phyloP scores from a whole-genome alignment of 1,140 invertebrate genomes.

The Aleiodes sp. region DNA sequence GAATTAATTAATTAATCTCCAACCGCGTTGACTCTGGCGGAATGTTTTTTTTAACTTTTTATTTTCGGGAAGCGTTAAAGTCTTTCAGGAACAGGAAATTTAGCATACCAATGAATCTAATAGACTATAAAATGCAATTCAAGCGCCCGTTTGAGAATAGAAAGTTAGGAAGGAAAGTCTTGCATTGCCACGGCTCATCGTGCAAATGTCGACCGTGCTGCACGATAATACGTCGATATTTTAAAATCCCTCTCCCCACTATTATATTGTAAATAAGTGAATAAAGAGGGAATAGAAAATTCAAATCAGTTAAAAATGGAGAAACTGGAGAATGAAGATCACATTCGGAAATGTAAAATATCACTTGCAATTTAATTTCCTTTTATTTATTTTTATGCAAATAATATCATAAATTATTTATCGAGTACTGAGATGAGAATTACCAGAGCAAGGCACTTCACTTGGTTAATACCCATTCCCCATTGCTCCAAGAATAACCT shows the following conservation, averaged over 20 bases:
- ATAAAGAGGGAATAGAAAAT: neutral
- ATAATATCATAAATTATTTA: no score
- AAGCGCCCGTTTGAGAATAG: slow-evolving; percentile 24
- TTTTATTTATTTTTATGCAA: no score
- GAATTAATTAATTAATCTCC: slow-evolving; percentile 4
- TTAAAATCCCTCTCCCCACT: no score
- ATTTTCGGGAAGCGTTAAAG: slow-evolving; percentile 17
- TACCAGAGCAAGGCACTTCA: neutral
- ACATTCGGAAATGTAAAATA: no score
- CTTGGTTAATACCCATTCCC: neutral
- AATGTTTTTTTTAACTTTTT: neutral
- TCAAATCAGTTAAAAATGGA: no score
- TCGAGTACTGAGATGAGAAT: neutral
- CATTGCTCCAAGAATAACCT: neutral
- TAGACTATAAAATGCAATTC: slow-evolving; percentile 33
- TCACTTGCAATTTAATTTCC: no score
- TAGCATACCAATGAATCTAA: slow-evolving; percentile 25
- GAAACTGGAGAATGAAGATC: no score
- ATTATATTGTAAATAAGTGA: no score
- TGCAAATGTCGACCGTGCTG: slow-evolving; percentile 23
- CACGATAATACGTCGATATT: slow-evolving; percentile 14
- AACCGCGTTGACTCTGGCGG: neutral
- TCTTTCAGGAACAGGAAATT: slow-evolving; percentile 35
- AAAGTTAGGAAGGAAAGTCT: slow-evolving; percentile 43
- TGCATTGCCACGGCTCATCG: slow-evolving; percentile 29